Base-by-base conservation (phyloP, 2,888 invertebrate genomes). In the Drosophila longiperda region DNA sequence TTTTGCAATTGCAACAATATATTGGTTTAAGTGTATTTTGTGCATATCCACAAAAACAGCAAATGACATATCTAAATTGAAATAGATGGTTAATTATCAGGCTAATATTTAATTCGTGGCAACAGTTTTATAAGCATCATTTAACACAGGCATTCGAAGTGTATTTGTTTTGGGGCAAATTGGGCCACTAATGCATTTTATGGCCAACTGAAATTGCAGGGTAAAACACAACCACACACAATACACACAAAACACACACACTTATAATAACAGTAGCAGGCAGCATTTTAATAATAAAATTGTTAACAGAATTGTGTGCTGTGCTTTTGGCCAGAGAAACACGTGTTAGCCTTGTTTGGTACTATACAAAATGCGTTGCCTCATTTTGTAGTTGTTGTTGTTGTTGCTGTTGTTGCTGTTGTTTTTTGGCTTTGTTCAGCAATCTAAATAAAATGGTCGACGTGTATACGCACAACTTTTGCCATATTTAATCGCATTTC, bases 381-480 rank as follows among this genome's bases (percentile, higher is more conserved):
- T 71, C 72, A 60, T 73, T 52, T 82, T 74, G 42, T 45, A 60
- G 62, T 49, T 36, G 36, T 40, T 63, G 23, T 15, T 76, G 29
- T 11, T 45, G 26, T 36, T 36, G 53, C 36, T 75, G 48, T 53
- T 66, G 42, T 34, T 66, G 64, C 33, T 60, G 59, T 69, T 83
- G 76, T 61, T 61, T 58, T 65, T 82, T 83, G 69, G 70, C 75
- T 82, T 73, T 75, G 86, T 83, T 82, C 67, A 58, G 86, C 90
- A 90, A 90, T 90, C 90, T 87, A 90, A 85, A 90, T 89, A 84
- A 86, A 90, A 90, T 87, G 88, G 67, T 64, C 82, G 73, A 84
- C 91, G 90, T 90, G 88, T 87, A 87, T 84, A 86, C 88, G 88
- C 83, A 90, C 91, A 87, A 87, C 83, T 90, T 90, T 87, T 90